Conservation (phyloP, 2,888 invertebrate genomes). For the Hesperia comma region DNA sequence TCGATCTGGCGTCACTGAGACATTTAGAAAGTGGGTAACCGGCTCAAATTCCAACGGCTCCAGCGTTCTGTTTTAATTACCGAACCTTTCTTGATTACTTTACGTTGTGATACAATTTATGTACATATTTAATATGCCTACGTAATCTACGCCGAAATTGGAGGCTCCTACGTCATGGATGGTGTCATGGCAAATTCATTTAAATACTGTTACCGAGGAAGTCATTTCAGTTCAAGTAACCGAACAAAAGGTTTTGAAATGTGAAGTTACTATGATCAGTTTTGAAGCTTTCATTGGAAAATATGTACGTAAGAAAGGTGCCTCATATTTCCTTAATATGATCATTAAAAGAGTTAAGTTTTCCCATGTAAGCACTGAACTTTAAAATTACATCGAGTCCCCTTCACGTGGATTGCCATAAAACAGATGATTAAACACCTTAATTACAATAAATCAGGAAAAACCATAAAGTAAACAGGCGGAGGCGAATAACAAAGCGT, state of each 20-base stretch:
- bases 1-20: constrained; percentile 30
- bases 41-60: constrained; percentile 41
- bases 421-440: constrained; percentile 1
- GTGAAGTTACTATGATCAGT: no score
- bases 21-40: constrained; percentile 46
- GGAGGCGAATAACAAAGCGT: background rate
- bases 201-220: no score
- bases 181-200: no score
- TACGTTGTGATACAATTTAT: background rate
- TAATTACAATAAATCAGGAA: background rate
- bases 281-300: no score
- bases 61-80: constrained; percentile 3
- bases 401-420: background rate
- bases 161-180: background rate
- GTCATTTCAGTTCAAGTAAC: no score
- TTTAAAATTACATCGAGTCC: no score
- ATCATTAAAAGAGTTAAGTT: no score
- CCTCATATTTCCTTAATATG: no score
- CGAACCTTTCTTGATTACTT: constrained; percentile 18
- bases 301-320: no score
- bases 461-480: background rate
- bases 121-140: background rate
- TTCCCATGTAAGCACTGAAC: no score
- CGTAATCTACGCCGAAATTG: background rate
- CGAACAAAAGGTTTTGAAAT: no score